Evolutionary conservation across 2,797 vertebrate genomes (phyloP), one percentile per base, ranked within the genome.

Genomic region (Spinibarbus caldwelli): DNA sequence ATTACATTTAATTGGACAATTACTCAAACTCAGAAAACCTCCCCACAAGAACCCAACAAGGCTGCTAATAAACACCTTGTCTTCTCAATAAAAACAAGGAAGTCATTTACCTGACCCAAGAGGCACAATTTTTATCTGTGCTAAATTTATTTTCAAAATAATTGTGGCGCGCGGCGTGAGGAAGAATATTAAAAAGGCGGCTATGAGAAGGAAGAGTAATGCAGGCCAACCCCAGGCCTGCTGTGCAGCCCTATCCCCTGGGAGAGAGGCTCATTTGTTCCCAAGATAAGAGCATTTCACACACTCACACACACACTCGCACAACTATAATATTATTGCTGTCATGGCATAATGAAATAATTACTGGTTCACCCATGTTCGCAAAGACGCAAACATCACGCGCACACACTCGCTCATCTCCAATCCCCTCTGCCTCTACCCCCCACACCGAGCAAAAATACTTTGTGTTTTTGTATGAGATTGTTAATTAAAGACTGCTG

Each of bases 1-100:
- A 99, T 99, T 99, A 99, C 96, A 97, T 96, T 98, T 98, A 99
- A 99, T 99, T 99, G 97, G 98, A 98, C 97, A 97, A 99, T 99
- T 99, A 99, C 97, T 99, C 98, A 99, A 98, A 97, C 96, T 97
- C 96, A 97, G 97, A 98, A 98, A 97, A 96, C 95, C 96, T 95
- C 95, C 72, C 64, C 95, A 94, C 95, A 95, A 96, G 96, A 98
- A 98, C 97, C 95, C 96, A 97, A 97, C 96, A 95, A 96, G 96
- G 95, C 96, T 96, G 96, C 97, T 97, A 98, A 98, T 98, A 99
- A 98, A 97, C 97, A 98, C 97, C 97, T 97, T 97, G 97, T 98
- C 97, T 97, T 96, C 96, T 97, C 94, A 96, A 96, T 97, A 97
- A 98, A 98, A 98, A 97, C 97, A 97, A 96, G 95, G 95, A 96